Percentiles rank a stretch among this genome's conserved stretches.
Evolutionary conservation across 1,140 invertebrate species (phyloP).

Genomic region (fruit fly (Drosophila melanogaster)): Release_6_plus_ISO1_MT NT_037436.4:3596001-3596500

Average conservation of each 20-base stretch:
- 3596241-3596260: constrained; percentile 62
- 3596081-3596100: constrained; percentile 80
- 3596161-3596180: constrained; percentile 34
- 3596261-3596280: constrained; percentile 9
- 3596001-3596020: constrained; percentile 74
- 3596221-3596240: constrained; percentile 63
- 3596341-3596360: constrained; percentile 80
- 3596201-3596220: constrained; percentile 61
- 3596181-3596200: constrained; percentile 25
- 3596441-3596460: constrained; percentile 38
- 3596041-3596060: constrained; percentile 80
- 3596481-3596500: constrained; percentile 58
- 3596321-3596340: constrained; percentile 81
- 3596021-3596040: constrained; percentile 74
- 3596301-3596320: constrained; percentile 24
- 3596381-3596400: constrained; percentile 21
- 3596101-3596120: constrained; percentile 52
- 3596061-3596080: constrained; percentile 82
- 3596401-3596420: not conserved
- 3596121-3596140: constrained; percentile 16
- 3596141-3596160: constrained; percentile 24
- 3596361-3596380: constrained; percentile 61
- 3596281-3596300: constrained; percentile 13
- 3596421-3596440: constrained; percentile 34
- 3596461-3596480: constrained; percentile 6